Evolutionary conservation across 2,113 vertebrate genomes (phyloP).

Genomic region (Parus major): DNA sequence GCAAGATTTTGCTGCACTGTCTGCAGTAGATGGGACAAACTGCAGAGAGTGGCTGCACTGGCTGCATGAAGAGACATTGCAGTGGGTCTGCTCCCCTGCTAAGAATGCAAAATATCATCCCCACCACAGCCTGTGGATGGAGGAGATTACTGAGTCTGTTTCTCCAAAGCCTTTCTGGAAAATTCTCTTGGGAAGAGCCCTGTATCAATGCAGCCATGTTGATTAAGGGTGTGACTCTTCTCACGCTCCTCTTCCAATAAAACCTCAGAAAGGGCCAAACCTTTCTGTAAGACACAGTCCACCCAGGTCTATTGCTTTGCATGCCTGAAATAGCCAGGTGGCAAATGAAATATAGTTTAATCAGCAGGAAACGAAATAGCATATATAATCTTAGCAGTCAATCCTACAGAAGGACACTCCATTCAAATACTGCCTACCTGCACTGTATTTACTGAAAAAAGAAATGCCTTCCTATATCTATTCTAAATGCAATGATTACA

Average conservation of each 20-base stretch:
- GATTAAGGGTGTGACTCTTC: neutral
- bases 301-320: neutral
- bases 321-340: neutral
- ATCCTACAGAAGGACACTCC: neutral
- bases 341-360: neutral
- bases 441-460: neutral
- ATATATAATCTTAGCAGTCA: neutral
- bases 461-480: neutral
- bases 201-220: neutral
- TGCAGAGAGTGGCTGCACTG: neutral
- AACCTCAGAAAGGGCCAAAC: neutral
- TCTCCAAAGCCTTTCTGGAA: neutral
- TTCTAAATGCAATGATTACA: neutral
- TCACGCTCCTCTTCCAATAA: neutral
- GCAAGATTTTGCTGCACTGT: neutral
- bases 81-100: neutral
- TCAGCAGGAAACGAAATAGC: slow-evolving; percentile 8
- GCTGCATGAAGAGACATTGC: neutral
- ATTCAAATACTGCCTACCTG: neutral
- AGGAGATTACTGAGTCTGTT: neutral
- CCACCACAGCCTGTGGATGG: neutral
- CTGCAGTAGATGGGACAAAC: neutral
- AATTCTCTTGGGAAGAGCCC: neutral
- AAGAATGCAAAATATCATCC: neutral
- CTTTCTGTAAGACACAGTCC: neutral